phyloP scores from a whole-genome alignment of 2,797 vertebrate genomes.

The Triplophysa yarkandensis region DNA sequence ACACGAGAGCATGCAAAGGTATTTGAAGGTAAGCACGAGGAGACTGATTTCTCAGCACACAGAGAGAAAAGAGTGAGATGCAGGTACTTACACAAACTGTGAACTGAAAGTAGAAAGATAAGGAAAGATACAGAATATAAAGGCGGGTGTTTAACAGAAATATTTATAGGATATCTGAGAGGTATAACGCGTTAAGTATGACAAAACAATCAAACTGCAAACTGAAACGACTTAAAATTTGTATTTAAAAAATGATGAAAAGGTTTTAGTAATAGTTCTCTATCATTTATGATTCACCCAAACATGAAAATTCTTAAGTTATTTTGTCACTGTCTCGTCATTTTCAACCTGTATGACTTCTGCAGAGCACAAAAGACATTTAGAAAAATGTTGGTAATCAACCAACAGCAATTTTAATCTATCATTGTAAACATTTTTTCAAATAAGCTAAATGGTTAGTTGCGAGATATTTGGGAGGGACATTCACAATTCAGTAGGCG shows the following conservation, averaged over 20 bases:
- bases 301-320: no score
- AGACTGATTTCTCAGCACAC: slow-evolving; percentile 56
- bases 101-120: slow-evolving; percentile 73
- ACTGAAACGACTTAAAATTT: neutral
- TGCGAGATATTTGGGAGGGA: neutral
- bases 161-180: slow-evolving; percentile 38
- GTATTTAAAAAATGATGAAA: no score
- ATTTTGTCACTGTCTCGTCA: no score
- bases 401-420: no score
- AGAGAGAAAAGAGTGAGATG: slow-evolving; percentile 64
- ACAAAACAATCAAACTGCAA: neutral
- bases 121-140: slow-evolving; percentile 73
- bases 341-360: no score
- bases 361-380: no score
- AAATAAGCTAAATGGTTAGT: no score
- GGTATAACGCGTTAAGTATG: slow-evolving; percentile 20
- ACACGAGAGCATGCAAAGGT: slow-evolving; percentile 50
- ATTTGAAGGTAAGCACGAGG: slow-evolving; percentile 35
- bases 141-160: slow-evolving; percentile 69
- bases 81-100: slow-evolving; percentile 79
- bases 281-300: no score
- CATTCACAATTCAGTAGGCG: neutral
- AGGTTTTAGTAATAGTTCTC: no score
- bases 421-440: no score
- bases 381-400: no score